Evolutionary conservation across 2,113 vertebrate genomes (phyloP), one percentile per base, ranked within the genome.

Genomic region (Triplophysa tibetana): DNA sequence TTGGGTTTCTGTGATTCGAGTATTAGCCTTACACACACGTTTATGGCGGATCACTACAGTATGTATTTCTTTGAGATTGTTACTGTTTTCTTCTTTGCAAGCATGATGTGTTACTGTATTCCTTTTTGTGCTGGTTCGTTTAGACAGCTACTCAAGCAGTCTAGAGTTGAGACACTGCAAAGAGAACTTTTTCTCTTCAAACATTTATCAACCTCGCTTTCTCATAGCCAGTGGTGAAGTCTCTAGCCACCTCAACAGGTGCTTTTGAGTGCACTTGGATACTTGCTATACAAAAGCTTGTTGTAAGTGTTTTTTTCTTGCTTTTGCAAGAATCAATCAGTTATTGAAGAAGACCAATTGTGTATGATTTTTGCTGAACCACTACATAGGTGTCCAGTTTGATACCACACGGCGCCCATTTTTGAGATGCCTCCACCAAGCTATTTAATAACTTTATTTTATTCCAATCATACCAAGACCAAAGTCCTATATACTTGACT

Each of bases 141-240:
- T 26, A 26, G 21, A 48, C 5, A 12, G 24, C 21, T 19, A 64
- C 23, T 54, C 17, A 61, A 66, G 19, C 14, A 2, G 10, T 62
- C 19, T 60, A 64, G 16, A 58, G 74, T 8, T n/a, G 52, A 74
- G 43, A 29, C 14, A 45, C 62, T 75, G 45, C 10, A 65, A 26
- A 33, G 21, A 58, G 1, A 29, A 50, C 4, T 45, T 13, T 7
- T 12, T 38, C 23, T 72, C 43, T 67, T 80, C 19, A 75, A 75
- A 75, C 66, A 80, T 75, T 74, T 43, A 80, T 80, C 16, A 66
- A 8, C 11, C 26, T 45, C 11, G 43, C 0, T 29, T 19, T 70
- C 56, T 24, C 50, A 41, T 69, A 50, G 24, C 70, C 23, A 17
- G 45, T 19, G 24, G 16, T 43, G 23, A 14, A 38, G 26, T 65